phyloP scores from a whole-genome alignment of 2,888 invertebrate genomes.

The Phengaris arion region DNA sequence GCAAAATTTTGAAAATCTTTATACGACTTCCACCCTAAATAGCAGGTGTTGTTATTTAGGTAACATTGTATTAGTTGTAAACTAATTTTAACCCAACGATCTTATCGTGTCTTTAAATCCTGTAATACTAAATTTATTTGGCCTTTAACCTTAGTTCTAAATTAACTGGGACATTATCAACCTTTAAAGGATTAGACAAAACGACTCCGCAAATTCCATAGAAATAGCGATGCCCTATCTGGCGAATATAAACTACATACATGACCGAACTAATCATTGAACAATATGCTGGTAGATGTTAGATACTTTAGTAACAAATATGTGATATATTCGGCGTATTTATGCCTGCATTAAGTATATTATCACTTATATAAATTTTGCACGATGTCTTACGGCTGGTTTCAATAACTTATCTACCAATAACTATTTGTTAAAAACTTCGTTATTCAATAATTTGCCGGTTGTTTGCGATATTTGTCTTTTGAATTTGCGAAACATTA shows the following conservation, averaged over 20 bases:
- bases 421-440: too few species aligned
- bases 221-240: constrained; percentile 21
- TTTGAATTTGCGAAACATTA: too few species aligned
- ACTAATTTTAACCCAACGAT: constrained; percentile 26
- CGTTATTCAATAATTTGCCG: too few species aligned
- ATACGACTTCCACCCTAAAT: not conserved
- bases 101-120: constrained; percentile 25
- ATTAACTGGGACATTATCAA: constrained; percentile 29
- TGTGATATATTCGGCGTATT: not conserved
- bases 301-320: not conserved
- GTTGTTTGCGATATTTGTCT: too few species aligned
- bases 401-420: too few species aligned
- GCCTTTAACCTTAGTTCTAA: constrained; percentile 25
- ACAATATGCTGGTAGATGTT: constrained; percentile 8
- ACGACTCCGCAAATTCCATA: constrained; percentile 21
- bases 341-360: too few species aligned
- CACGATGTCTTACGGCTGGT: too few species aligned
- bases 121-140: constrained; percentile 23
- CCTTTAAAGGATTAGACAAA: constrained; percentile 27
- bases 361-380: too few species aligned
- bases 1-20: not conserved
- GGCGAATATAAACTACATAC: constrained; percentile 6
- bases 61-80: constrained; percentile 25
- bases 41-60: not conserved
- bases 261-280: constrained; percentile 11